These are phyloP conservation scores for Psilopogon haemacephalus DNA, from an alignment of 2,113 vertebrate genomes.

Conservation along the genomic window DNA sequence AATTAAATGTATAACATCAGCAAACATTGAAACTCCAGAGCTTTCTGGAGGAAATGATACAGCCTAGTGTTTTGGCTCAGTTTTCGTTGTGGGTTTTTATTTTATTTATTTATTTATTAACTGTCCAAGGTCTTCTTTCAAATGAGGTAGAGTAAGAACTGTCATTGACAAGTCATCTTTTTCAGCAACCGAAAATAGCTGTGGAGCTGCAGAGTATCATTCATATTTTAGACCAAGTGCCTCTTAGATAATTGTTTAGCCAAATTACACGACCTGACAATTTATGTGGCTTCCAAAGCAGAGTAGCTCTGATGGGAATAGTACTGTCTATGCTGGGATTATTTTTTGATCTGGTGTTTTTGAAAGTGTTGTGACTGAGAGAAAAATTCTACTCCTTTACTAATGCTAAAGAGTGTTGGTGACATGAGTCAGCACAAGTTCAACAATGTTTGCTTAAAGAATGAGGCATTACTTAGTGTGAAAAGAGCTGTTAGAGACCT, in stretches of 20 bases:
- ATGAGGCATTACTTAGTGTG: background rate
- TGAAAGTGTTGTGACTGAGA: background rate
- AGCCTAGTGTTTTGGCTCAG: background rate
- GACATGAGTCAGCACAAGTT: background rate
- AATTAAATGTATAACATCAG: conserved; percentile 24
- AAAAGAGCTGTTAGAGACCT: background rate
- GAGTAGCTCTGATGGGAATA: background rate
- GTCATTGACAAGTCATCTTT: conserved; percentile 20
- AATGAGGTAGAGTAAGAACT: conserved; percentile 17
- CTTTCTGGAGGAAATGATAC: background rate
- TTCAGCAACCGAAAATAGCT: conserved; percentile 42
- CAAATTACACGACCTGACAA: conserved; percentile 10
- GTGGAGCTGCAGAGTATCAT: background rate
- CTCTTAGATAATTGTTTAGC: conserved; percentile 37
- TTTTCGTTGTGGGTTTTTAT: too few species aligned
- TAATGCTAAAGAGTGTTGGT: background rate
- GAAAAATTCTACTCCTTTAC: background rate
- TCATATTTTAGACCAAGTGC: background rate
- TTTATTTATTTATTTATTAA: background rate
- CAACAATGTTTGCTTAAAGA: background rate
- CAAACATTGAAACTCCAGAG: conserved; percentile 1
- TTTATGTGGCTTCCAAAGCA: background rate
- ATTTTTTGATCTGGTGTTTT: background rate
- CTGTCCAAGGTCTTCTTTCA: conserved; percentile 10
- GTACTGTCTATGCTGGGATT: background rate